Percentiles rank a stretch among this genome's conserved stretches.
phyloP scores from a whole-genome alignment of 2,888 invertebrate species.

The Plagodis dolabraria region DNA sequence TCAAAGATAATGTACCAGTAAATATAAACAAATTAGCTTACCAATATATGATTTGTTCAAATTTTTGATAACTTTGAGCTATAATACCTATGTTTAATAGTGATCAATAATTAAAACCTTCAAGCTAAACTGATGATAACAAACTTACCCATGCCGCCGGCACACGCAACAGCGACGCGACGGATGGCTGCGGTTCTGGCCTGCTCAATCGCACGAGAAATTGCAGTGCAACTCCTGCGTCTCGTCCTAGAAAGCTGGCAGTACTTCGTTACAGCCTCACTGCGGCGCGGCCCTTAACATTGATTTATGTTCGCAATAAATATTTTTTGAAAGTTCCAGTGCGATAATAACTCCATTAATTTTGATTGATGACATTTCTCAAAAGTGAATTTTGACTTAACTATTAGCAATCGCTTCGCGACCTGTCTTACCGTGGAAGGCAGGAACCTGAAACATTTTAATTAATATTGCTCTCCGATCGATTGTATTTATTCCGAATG shows the following conservation, averaged over 20 bases:
- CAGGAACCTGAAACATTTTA: conserved; percentile 67
- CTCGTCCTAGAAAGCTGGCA: conserved; percentile 79
- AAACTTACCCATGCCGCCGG: neutral
- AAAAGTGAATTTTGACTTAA: conserved; percentile 77
- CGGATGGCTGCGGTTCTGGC: neutral
- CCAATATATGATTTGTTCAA: no score
- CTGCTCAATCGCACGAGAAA: conserved; percentile 42
- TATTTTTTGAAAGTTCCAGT: conserved; percentile 83
- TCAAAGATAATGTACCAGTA: no score
- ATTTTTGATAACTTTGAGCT: no score
- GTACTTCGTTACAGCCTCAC: conserved; percentile 72
- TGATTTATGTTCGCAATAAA: conserved; percentile 82
- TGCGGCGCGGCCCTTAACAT: conserved; percentile 71
- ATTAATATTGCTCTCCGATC: conserved; percentile 69
- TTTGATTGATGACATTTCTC: conserved; percentile 84
- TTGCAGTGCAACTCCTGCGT: conserved; percentile 58
- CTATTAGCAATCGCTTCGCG: conserved; percentile 39
- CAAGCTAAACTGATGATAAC: neutral
- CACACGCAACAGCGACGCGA: neutral
- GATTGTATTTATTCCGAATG: conserved; percentile 70
- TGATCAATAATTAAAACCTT: no score
- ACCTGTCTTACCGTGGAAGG: conserved; percentile 63
- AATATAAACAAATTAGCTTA: no score
- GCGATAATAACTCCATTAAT: conserved; percentile 85
- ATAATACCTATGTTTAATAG: no score